phyloP scores from a whole-genome alignment of 1,140 invertebrate genomes.

The Aradophagus sp. region DNA sequence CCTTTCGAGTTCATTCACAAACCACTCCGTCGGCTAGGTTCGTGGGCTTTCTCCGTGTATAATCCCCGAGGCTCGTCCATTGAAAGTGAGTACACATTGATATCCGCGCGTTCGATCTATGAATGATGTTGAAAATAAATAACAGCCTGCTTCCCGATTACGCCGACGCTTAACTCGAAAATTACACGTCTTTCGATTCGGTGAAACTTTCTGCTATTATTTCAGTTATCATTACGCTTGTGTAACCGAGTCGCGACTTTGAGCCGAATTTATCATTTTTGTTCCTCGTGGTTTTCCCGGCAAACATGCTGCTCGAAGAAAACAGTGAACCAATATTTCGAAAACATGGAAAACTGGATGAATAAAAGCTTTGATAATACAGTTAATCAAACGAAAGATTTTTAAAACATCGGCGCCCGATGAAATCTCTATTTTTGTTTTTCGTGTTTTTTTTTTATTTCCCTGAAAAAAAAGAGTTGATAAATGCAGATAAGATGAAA shows the following conservation, averaged over 20 bases:
- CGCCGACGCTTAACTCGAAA: background rate
- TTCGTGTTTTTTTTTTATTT: too few relatives aligned
- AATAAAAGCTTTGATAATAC: too few relatives aligned
- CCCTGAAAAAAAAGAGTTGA: too few relatives aligned
- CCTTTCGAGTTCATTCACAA: conserved; percentile 24
- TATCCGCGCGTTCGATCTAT: conserved; percentile 41
- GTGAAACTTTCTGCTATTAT: conserved; percentile 22
- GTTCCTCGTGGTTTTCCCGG: too few relatives aligned
- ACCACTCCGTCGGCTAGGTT: background rate
- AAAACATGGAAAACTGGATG: too few relatives aligned
- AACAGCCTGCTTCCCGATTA: conserved; percentile 8
- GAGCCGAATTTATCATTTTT: too few relatives aligned
- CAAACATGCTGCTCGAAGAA: too few relatives aligned
- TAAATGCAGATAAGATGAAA: too few relatives aligned
- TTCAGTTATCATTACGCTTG: conserved; percentile 6
- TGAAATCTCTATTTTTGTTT: too few relatives aligned
- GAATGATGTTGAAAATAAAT: conserved; percentile 39
- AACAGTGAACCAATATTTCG: too few relatives aligned
- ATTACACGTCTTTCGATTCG: conserved; percentile 19
- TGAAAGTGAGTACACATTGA: conserved; percentile 42
- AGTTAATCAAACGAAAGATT: too few relatives aligned
- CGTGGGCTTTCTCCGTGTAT: conserved; percentile 25
- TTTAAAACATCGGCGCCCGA: too few relatives aligned
- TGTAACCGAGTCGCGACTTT: conserved; percentile 2
- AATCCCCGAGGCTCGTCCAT: conserved; percentile 20